These are phyloP conservation scores for Laticauda colubrina DNA, from an alignment of 2,113 vertebrate genomes.

Conservation along the genomic window DNA sequence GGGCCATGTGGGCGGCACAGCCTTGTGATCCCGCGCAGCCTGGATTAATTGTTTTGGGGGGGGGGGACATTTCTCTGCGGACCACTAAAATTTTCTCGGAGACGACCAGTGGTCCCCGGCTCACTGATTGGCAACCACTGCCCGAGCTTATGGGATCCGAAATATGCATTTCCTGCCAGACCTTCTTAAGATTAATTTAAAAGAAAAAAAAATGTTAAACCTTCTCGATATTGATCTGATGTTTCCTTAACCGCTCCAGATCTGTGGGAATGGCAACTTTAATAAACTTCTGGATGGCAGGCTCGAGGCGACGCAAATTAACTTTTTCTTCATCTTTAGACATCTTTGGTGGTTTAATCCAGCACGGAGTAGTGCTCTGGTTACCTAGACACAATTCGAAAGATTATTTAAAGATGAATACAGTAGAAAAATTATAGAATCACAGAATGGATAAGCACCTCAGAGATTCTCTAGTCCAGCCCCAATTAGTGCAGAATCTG, in stretches of 20 bases:
- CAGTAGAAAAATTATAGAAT: background rate
- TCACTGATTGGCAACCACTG: no score
- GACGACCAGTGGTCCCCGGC: no score
- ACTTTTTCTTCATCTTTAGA: conserved; percentile 85
- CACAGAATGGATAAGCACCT: background rate
- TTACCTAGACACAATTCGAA: conserved; percentile 51
- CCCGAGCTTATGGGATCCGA: background rate
- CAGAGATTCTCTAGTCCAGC: background rate
- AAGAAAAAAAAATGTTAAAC: conserved; percentile 61
- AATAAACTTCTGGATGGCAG: conserved; percentile 91
- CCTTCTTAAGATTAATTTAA: conserved; percentile 1
- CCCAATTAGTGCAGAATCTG: no score
- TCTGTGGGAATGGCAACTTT: conserved; percentile 97
- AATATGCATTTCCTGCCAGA: background rate
- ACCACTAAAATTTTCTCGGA: no score
- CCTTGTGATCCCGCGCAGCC: no score
- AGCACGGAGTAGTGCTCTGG: conserved; percentile 40
- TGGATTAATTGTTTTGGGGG: no score
- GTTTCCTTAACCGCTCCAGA: conserved; percentile 90
- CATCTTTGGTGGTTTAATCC: conserved; percentile 73
- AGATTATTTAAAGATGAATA: background rate
- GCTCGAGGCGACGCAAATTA: conserved; percentile 88
- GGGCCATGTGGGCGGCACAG: no score
- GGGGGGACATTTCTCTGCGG: no score
- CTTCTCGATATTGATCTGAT: conserved; percentile 97